Evolutionary conservation across 2,113 vertebrate species (phyloP).

Genomic region (Tetraodon nigroviridis): DNA sequence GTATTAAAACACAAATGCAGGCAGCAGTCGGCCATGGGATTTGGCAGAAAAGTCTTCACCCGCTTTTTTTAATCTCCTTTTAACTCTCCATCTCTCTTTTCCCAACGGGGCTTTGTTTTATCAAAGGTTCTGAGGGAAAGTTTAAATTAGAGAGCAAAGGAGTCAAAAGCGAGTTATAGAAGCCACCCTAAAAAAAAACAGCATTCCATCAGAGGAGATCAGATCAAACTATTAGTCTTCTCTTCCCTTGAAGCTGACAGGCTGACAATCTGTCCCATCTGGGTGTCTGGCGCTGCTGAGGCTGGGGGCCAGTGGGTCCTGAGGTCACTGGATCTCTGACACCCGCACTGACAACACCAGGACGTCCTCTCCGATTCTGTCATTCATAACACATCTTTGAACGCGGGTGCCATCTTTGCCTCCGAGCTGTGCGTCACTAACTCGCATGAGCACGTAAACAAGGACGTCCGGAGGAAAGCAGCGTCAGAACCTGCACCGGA

Average conservation of each 20-base stretch:
- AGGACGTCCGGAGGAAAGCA: constrained; percentile 24
- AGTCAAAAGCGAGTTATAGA: constrained; percentile 48
- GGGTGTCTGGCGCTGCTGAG: constrained; percentile 47
- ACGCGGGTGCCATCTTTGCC: constrained; percentile 32
- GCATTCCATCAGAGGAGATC: constrained; percentile 68
- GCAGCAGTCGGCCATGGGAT: constrained; percentile 65
- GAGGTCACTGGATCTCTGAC: constrained; percentile 55
- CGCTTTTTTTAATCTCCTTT: constrained; percentile 75
- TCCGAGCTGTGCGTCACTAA: constrained; percentile 54
- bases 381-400: constrained; percentile 21
- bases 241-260: constrained; percentile 51
- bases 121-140: constrained; percentile 72
- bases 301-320: constrained; percentile 40
- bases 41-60: constrained; percentile 68
- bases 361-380: constrained; percentile 26
- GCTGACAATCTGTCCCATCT: constrained; percentile 64
- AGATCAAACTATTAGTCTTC: constrained; percentile 62
- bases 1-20: constrained; percentile 74
- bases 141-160: constrained; percentile 62
- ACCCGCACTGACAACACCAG: constrained; percentile 49
- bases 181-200: constrained; percentile 47
- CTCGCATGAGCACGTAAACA: constrained; percentile 50
- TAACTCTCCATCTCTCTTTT: constrained; percentile 45
- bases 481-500: constrained; percentile 24
- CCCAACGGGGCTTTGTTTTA: constrained; percentile 58